Evolutionary conservation across 2,888 invertebrate species (phyloP).

Genomic region (Diachrysia chrysitis): DNA sequence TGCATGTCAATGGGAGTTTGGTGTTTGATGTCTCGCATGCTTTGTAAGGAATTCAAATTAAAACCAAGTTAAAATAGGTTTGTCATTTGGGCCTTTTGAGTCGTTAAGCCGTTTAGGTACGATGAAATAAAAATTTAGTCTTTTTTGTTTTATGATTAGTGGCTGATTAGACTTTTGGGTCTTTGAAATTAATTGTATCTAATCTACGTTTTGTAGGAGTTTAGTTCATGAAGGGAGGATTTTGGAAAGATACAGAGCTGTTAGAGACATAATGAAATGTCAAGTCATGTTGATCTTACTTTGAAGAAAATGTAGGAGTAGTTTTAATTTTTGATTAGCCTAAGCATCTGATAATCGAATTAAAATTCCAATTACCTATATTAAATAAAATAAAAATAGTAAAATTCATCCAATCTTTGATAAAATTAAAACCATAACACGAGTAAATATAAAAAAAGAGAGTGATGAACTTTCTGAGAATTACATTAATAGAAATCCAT

Average conservation of each 20-base stretch:
- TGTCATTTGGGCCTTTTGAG: slow-evolving; percentile 23
- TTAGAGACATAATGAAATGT: too few species aligned
- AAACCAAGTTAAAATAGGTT: slow-evolving; percentile 10
- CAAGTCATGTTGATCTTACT: too few species aligned
- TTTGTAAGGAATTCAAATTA: slow-evolving; percentile 49
- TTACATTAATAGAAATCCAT: neutral
- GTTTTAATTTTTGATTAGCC: too few species aligned
- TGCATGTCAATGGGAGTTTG: slow-evolving; percentile 32
- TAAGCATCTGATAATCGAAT: too few species aligned
- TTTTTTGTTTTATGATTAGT: neutral
- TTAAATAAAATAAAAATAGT: too few species aligned
- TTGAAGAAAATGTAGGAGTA: too few species aligned
- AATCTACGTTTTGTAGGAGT: neutral
- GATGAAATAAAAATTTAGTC: neutral
- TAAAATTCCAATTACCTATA: neutral
- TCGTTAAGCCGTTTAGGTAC: slow-evolving; percentile 7
- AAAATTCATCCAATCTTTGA: neutral
- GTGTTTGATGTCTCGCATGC: slow-evolving; percentile 34
- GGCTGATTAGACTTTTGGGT: neutral
- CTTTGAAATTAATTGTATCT: neutral
- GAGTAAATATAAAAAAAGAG: neutral
- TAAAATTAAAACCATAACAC: neutral
- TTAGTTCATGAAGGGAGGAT: neutral
- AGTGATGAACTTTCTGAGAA: neutral
- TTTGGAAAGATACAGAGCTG: neutral